Percentiles rank a stretch among this genome's conserved stretches.
These are phyloP conservation scores for Festucalex cinctus DNA, from an alignment of 2,113 vertebrate species.

Conservation along the genomic window DNA sequence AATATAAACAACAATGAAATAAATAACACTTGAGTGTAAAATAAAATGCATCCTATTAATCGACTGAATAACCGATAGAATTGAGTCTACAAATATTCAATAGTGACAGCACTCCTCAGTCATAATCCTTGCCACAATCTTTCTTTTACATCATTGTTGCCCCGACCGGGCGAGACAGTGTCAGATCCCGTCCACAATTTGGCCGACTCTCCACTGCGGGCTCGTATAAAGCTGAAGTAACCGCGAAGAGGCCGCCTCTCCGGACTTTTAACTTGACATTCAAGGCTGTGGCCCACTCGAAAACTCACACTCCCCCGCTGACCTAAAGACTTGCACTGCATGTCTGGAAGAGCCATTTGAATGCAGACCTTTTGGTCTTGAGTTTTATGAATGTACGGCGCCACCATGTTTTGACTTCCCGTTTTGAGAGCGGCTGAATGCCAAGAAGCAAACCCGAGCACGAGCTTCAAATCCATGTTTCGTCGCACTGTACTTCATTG, in stretches of 20 bases:
- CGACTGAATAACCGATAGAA: no score
- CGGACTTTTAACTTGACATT: slow-evolving; percentile 39
- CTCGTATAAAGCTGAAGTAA: slow-evolving; percentile 41
- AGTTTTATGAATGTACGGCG: slow-evolving; percentile 50
- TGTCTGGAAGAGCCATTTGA: slow-evolving; percentile 41
- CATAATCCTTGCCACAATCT: neutral
- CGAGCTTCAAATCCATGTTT: neutral
- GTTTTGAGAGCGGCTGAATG: slow-evolving; percentile 10
- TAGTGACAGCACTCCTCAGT: no score
- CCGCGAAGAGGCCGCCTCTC: slow-evolving; percentile 22
- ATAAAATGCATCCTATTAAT: no score
- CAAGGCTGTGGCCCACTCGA: slow-evolving; percentile 28
- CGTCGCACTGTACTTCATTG: neutral
- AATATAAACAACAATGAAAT: no score
- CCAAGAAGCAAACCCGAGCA: slow-evolving; percentile 5
- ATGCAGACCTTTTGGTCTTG: slow-evolving; percentile 16
- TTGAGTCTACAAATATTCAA: no score
- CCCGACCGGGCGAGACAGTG: slow-evolving; percentile 25
- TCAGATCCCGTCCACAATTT: slow-evolving; percentile 53
- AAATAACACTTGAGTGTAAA: no score
- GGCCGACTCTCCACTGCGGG: slow-evolving; percentile 32
- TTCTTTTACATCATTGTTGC: slow-evolving; percentile 33
- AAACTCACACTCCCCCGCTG: slow-evolving; percentile 21
- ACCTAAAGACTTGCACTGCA: slow-evolving; percentile 37
- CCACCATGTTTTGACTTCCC: slow-evolving; percentile 41